phyloP scores from a whole-genome alignment of 1,140 invertebrate species.

The Hesperophylax magnus region DNA sequence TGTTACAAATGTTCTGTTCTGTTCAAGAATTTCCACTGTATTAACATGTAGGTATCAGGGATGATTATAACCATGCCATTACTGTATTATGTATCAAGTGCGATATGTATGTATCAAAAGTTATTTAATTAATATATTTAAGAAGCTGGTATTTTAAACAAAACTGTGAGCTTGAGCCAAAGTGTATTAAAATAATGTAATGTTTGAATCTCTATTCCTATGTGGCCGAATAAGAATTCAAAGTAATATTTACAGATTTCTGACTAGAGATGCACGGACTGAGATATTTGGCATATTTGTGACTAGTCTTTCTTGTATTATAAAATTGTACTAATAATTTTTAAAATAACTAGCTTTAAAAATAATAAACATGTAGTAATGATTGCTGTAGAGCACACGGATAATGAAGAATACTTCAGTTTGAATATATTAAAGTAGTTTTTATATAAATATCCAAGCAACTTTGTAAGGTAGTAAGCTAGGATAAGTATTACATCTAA shows the following conservation, averaged over 20 bases:
- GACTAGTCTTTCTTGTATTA: slow-evolving; percentile 34
- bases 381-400: background rate
- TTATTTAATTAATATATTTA: too few relatives aligned
- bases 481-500: slow-evolving; percentile 49
- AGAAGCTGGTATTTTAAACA: too few relatives aligned
- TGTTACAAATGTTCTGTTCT: too few relatives aligned
- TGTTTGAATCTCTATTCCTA: too few relatives aligned
- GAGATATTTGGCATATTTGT: slow-evolving; percentile 37
- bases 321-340: background rate
- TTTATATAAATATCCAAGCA: slow-evolving; percentile 31
- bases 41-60: too few relatives aligned
- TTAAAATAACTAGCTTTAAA: background rate
- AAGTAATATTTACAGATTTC: background rate
- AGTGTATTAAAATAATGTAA: too few relatives aligned
- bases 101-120: too few relatives aligned
- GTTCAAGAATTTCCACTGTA: too few relatives aligned
- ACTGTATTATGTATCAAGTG: too few relatives aligned
- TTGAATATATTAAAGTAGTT: slow-evolving; percentile 7
- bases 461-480: background rate
- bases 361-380: background rate
- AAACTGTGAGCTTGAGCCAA: too few relatives aligned
- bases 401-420: background rate
- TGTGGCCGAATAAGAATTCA: too few relatives aligned
- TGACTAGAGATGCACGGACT: slow-evolving; percentile 5
- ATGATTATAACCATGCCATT: too few relatives aligned